Evolutionary conservation across 2,113 vertebrate species (phyloP), one percentile per base, ranked within the genome.

Genomic region (Rhabdornis inornatus): DNA sequence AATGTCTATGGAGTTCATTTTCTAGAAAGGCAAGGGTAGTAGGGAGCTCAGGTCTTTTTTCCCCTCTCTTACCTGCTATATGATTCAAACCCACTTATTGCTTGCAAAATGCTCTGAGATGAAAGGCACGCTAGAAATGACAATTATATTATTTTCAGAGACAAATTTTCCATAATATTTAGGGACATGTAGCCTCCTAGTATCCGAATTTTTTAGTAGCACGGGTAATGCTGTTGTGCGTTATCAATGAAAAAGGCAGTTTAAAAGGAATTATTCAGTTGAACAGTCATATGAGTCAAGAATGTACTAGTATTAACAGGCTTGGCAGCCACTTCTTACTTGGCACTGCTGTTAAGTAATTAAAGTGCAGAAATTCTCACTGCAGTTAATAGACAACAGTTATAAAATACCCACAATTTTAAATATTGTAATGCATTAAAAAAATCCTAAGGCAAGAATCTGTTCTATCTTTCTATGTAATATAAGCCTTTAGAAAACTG

Each of bases 141-240:
- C 93, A 59, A 81, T 85, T 31, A 53, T 74, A 85, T 83, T 92
- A 61, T 83, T 94, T 88, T 88, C 68, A 80, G 72, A 94, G 47
- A 71, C 70, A 92, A 91, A 23, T 25, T 89, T 96, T 90, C 77
- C 53, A 57, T 60, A 92, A 94, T 94, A 92, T 84, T 92, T 91
- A 83, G 76, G 49, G 60, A 66, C 47, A 71, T 70, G 45, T 89
- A 90, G 53, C 55, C 23, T 87, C 28, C 44, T 77, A 33, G 33
- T 94, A 81, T 90, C 91, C 19, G 12, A 91, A 87, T 40, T 45
- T 87, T 92, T 80, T 92, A 63, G 84, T 79, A 82, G 53, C 72
- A 35, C 4, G 2, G 39, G 35, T 82, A 87, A 77, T 49, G 64
- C 69, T 86, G 13, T 47, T 76, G 28, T 88, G 68, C 15, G 17